These are phyloP conservation scores for Rhinolophus sinicus DNA, from an alignment of 2,113 vertebrate species.

Conservation along the genomic window DNA sequence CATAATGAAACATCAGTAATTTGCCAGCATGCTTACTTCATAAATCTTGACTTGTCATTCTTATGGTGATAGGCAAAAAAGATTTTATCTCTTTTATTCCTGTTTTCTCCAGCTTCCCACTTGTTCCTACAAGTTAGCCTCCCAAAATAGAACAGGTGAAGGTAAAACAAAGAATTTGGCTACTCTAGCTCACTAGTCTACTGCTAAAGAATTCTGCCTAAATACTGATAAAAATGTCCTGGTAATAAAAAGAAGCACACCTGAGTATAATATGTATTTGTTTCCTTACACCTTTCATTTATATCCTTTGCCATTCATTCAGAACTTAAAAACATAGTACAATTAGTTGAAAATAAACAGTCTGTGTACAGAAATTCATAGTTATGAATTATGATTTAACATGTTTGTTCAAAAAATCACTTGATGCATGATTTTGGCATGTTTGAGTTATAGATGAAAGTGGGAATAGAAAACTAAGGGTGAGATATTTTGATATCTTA, in stretches of 20 bases:
- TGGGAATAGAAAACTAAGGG: neutral
- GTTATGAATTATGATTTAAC: conserved; percentile 7
- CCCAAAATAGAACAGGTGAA: neutral
- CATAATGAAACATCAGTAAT: neutral
- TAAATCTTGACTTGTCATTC: conserved; percentile 27
- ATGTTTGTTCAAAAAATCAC: neutral
- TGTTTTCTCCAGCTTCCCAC: neutral
- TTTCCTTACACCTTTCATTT: neutral
- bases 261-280: neutral
- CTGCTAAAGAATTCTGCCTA: neutral
- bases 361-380: neutral
- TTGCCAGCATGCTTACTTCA: neutral
- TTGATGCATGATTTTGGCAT: neutral
- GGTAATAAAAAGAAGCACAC: neutral
- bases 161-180: neutral
- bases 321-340: neutral
- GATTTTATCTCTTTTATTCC: neutral
- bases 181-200: neutral
- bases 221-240: neutral
- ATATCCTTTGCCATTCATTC: neutral
- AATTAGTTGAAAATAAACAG: neutral
- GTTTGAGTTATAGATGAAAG: neutral
- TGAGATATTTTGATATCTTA: neutral
- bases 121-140: conserved; percentile 15
- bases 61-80: neutral